Evolutionary conservation across 2,888 invertebrate species (phyloP), one percentile per base, ranked within the genome.

Genomic region (Myopa tessellatipennis): DNA sequence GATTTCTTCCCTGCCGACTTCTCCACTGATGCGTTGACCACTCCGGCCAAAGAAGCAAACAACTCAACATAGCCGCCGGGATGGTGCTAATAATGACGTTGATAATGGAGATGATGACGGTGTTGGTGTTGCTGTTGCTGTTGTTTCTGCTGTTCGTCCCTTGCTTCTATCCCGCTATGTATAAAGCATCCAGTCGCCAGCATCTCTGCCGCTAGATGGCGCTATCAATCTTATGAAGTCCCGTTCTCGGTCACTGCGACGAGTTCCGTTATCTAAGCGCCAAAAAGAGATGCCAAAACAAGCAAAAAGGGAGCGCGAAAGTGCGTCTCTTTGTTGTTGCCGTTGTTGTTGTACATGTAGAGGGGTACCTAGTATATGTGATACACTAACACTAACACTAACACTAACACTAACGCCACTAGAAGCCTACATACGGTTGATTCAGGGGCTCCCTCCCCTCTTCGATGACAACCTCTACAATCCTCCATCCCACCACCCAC

Each of bases 81-180:
- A 18, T 40, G 18, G 14, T 45, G 45, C 34, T 65, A n/a, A 12
- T 69, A 45, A 68, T 58, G 18, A 69, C 14, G 26, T 14, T 67
- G 55, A 65, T 34, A 50, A 67, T 71, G 58, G 14, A 75, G 75
- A 60, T 67, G 67, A 26, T 75, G 71, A 72, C 60, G 58, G 7
- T 61, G 70, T 12, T 34, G 34, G 4, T 55, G 26, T 26, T 55
- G 70, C 6, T 34, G 73, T n/a, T 70, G 71, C 61, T 78, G 52
- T 38, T 78, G 75, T 61, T 77, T 61, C 50, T 79, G 74, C 63
- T 74, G 76, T 52, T 74, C 60, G 18, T 52, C 34, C 50, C 69
- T 26, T 26, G 26, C 26, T 26, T 69, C 63, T 34, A 26, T 12
- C 34, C 50, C 50, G 34, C 16, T 55, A 70, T 70, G 36, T 70